Conservation (phyloP, 23 tunicate genomes). For the Trididemnum nubilum region DNA sequence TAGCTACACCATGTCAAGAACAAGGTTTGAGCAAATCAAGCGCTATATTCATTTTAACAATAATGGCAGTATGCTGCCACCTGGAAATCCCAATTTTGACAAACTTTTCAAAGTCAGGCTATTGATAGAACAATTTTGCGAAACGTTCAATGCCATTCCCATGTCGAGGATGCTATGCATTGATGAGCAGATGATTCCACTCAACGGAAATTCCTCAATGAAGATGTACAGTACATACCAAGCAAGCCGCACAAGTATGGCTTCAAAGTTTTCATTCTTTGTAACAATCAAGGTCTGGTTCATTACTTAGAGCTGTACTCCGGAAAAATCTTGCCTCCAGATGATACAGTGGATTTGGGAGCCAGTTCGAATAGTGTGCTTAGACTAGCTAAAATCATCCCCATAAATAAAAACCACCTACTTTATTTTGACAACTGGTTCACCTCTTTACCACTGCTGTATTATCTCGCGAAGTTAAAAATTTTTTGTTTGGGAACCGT, state of each 20-base stretch:
- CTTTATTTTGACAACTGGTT: constrained; percentile 32
- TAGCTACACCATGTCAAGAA: background rate
- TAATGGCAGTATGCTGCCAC: background rate
- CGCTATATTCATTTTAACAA: constrained; percentile 7
- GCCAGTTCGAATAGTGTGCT: constrained; percentile 30
- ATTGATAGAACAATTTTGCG: background rate
- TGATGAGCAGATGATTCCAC: constrained; percentile 23
- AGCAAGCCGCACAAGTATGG: constrained; percentile 23
- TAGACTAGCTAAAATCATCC: background rate
- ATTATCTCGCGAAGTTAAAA: background rate
- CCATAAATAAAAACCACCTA: background rate
- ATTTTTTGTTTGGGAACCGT: constrained; percentile 32
- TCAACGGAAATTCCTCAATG: constrained; percentile 12
- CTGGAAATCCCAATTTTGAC: constrained; percentile 6
- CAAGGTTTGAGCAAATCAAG: constrained; percentile 12
- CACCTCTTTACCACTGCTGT: background rate
- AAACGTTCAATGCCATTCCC: constrained; percentile 16
- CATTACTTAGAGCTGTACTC: constrained; percentile 10
- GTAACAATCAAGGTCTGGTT: background rate
- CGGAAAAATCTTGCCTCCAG: constrained; percentile 6
- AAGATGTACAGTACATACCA: constrained; percentile 9
- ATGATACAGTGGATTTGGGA: background rate
- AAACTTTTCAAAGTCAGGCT: constrained; percentile 20
- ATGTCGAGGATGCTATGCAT: constrained; percentile 1
- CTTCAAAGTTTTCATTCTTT: constrained; percentile 20